phyloP scores from a whole-genome alignment of 2,797 vertebrate genomes.

The Lutjanus campechanus region DNA sequence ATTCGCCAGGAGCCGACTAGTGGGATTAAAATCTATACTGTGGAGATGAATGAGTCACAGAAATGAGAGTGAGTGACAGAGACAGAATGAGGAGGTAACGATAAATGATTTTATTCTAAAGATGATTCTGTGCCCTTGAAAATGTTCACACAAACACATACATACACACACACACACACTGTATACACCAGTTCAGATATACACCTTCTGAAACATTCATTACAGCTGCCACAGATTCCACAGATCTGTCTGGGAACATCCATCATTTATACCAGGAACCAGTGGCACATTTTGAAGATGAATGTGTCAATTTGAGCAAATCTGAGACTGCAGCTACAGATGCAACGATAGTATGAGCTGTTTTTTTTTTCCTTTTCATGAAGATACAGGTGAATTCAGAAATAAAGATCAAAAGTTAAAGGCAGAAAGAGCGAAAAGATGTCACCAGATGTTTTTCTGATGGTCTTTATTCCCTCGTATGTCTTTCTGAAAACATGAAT shows the following conservation, averaged over 20 bases:
- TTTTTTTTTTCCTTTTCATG: neutral
- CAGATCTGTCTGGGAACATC: conserved; percentile 38
- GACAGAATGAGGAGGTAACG: conserved; percentile 20
- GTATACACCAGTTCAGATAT: conserved; percentile 27
- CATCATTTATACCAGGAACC: conserved; percentile 44
- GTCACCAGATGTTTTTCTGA: neutral
- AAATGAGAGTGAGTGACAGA: neutral
- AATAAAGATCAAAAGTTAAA: neutral
- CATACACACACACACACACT: neutral
- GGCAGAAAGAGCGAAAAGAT: neutral
- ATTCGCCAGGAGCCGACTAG: conserved; percentile 26
- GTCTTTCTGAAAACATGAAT: conserved; percentile 21
- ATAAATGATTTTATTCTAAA: conserved; percentile 42
- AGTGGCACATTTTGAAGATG: conserved; percentile 49
- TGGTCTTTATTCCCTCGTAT: neutral
- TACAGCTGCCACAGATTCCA: conserved; percentile 39
- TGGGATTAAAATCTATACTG: conserved; percentile 52
- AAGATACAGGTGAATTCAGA: neutral
- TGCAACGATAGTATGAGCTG: neutral
- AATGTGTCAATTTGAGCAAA: conserved; percentile 45
- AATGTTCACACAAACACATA: neutral
- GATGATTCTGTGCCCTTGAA: conserved; percentile 37
- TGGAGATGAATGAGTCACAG: conserved; percentile 12
- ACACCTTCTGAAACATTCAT: conserved; percentile 55
- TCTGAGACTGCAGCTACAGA: conserved; percentile 31